Evolutionary conservation across 2,113 vertebrate species (phyloP), one percentile per base, ranked within the genome.

Genomic region (Brachypodius melanocephalos): DNA sequence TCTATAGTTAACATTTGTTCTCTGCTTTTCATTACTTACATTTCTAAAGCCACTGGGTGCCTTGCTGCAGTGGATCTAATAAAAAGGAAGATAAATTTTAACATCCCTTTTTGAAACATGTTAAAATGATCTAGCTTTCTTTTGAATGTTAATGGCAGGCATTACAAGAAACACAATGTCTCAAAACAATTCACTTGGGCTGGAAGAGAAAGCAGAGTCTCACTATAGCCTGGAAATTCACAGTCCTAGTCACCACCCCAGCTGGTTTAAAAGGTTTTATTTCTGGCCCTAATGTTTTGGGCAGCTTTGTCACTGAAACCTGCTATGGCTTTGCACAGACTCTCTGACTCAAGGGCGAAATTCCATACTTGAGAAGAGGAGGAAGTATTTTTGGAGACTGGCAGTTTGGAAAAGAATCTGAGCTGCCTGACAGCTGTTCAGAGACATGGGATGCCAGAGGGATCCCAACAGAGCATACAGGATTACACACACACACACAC

Each of bases 41-140:
- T 91, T 93, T 95, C 93, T 91, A 91, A 90, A 94, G 88, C 82
- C 82, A 85, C 67, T 83, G 88, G 85, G 78, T 96, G 91, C 78
- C 85, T 85, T 79, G 55, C 81, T 90, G 63, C 85, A 94, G 63
- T 80, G 85, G 36, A 76, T 88, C 89, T 91, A 95, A 95, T 96
- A 90, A 90, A 95, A 93, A 90, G 91, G 88, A 86, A 94, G 78
- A 96, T 93, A 94, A 94, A 96, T 80, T 93, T 96, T 95, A 96
- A 95, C 88, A 86, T 93, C 79, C 51, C 36, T 63, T 95, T 96
- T 90, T 85, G 88, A 96, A 95, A 90, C 85, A 76, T 88, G 67
- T 88, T 89, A 88, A 96, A 94, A 91, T 83, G 85, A 91, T 94
- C 92, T 80, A 88, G 71, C 51, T 88, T 95, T 91, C 78, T 82